These are phyloP conservation scores for Corythoichthys haematopterus DNA, from an alignment of 2,113 vertebrate species.

Conservation along the genomic window DNA sequence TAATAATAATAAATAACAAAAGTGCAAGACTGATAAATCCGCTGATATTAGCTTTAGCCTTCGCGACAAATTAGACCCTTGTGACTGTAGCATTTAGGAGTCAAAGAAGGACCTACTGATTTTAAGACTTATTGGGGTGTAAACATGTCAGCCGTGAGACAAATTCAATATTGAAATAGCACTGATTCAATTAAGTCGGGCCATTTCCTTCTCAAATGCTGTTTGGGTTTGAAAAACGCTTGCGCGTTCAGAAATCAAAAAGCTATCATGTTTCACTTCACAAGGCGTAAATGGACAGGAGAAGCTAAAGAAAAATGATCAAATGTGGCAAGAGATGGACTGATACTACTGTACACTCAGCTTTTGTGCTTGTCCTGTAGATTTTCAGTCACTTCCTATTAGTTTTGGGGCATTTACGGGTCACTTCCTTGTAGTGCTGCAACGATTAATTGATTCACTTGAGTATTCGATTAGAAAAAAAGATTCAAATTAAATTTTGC, in stretches of 20 bases:
- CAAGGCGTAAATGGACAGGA: neutral
- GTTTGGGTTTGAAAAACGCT: slow-evolving; percentile 36
- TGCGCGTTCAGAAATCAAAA: slow-evolving; percentile 18
- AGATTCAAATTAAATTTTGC: no score
- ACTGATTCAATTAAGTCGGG: slow-evolving; percentile 38
- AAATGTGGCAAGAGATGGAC: no score
- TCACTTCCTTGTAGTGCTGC: no score
- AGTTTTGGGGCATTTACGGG: no score
- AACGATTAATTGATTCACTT: no score
- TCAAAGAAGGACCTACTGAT: slow-evolving; percentile 31
- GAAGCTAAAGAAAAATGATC: neutral
- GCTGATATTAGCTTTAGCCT: slow-evolving; percentile 8
- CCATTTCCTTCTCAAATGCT: slow-evolving; percentile 38
- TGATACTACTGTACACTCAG: no score
- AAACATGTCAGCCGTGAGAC: slow-evolving; percentile 27
- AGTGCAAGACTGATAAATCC: slow-evolving; percentile 31
- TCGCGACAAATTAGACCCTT: slow-evolving; percentile 12
- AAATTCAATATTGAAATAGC: slow-evolving; percentile 48
- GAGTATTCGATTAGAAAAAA: no score
- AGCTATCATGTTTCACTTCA: neutral
- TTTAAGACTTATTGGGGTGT: slow-evolving; percentile 36
- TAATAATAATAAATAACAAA: slow-evolving; percentile 59
- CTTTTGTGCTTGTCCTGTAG: no score
- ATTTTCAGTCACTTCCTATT: no score
- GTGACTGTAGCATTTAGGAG: slow-evolving; percentile 13